Evolutionary conservation across 30 jellyfish, hydroid and myxozoan species (phyloP).

Genomic region (Chrysaora quinquecirrha): DNA sequence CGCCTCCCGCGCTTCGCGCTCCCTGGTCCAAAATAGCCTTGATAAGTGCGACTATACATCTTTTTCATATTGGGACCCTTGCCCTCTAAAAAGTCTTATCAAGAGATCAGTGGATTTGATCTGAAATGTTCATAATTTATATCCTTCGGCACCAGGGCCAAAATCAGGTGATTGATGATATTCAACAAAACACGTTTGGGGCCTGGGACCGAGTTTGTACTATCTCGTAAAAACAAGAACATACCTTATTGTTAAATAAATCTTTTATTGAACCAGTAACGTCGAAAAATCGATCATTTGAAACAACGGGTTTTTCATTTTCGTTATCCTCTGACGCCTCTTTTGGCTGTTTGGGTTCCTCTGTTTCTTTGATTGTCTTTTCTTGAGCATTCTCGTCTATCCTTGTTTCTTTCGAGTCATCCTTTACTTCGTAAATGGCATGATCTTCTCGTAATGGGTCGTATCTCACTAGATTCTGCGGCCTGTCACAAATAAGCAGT

Average conservation of each 20-base stretch:
- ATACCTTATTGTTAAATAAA: conserved; percentile 32
- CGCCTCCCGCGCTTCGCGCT: too few species aligned
- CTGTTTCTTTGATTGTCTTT: background rate
- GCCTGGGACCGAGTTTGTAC: too few species aligned
- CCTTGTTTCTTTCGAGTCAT: background rate
- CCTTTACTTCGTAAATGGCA: conserved; percentile 50
- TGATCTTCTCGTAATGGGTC: conserved; percentile 75
- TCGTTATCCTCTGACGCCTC: background rate
- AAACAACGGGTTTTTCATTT: conserved; percentile 66
- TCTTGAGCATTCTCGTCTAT: background rate
- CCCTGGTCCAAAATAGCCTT: too few species aligned
- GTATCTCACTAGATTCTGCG: conserved; percentile 57
- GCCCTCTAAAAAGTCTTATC: too few species aligned
- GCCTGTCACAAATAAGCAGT: background rate
- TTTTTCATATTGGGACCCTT: too few species aligned
- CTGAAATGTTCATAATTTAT: too few species aligned
- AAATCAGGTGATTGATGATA: too few species aligned
- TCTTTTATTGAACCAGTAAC: conserved; percentile 55
- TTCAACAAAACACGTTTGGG: too few species aligned
- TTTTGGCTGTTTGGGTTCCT: conserved; percentile 14
- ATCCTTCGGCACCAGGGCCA: too few species aligned
- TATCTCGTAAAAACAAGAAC: too few species aligned
- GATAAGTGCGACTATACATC: too few species aligned
- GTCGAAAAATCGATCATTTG: conserved; percentile 46
- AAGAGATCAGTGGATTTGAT: too few species aligned